A percentile compares a stretch with the other conserved stretches of the same genome.
These are phyloP conservation scores for Platysternon megacephalum DNA, from an alignment of 2,113 vertebrate genomes.

Conservation along the genomic window DNA sequence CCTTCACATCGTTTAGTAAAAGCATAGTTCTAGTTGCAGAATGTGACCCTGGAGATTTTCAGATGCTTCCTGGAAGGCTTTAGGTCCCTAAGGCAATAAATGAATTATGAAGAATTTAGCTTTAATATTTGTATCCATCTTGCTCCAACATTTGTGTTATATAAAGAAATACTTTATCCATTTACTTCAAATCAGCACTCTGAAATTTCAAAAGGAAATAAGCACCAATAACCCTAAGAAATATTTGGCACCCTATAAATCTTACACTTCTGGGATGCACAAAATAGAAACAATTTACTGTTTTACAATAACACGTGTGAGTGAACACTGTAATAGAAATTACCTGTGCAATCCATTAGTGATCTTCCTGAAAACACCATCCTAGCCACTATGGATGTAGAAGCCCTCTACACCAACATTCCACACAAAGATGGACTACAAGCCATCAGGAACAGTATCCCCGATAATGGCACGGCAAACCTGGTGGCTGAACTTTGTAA, in stretches of 20 bases:
- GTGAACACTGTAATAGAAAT: background rate
- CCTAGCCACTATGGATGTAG: too few species aligned
- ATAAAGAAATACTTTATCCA: background rate
- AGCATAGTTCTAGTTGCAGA: background rate
- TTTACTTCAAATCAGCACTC: background rate
- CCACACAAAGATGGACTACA: too few species aligned
- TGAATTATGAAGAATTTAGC: background rate
- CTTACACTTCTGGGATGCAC: background rate
- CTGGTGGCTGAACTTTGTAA: too few species aligned
- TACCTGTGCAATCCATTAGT: too few species aligned
- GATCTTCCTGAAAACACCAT: too few species aligned
- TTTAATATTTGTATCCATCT: slow-evolving; percentile 6
- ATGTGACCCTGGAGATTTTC: background rate
- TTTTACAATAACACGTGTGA: background rate
- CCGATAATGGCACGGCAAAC: too few species aligned
- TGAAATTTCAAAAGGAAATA: background rate
- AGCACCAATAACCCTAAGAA: background rate
- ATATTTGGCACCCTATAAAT: background rate
- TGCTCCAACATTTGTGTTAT: background rate
- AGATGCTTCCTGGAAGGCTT: background rate
- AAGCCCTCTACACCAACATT: too few species aligned
- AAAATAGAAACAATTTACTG: background rate
- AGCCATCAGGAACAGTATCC: too few species aligned
- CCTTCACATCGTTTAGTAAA: background rate
- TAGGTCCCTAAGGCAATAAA: background rate